These are phyloP conservation scores for Pelecanoides urinatrix DNA, from an alignment of 2,113 vertebrate species.

Conservation along the genomic window DNA sequence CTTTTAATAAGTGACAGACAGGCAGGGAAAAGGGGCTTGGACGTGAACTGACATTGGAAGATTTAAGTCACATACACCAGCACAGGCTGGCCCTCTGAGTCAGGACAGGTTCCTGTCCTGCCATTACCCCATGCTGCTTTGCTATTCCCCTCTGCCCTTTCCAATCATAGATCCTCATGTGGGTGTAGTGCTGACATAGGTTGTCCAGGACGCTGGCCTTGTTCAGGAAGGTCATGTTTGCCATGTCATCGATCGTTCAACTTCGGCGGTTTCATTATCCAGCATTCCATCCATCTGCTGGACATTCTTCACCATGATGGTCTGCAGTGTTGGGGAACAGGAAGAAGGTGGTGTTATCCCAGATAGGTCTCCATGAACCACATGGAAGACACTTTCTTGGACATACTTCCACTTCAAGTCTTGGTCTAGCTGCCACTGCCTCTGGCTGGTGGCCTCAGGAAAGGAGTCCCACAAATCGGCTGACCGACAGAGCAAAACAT, in stretches of 20 bases:
- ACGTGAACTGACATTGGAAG: not conserved
- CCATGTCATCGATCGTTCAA: constrained; percentile 1
- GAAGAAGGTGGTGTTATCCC: not conserved
- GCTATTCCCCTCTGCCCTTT: not conserved
- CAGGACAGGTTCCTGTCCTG: not conserved
- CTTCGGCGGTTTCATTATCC: not conserved
- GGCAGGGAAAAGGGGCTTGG: not conserved
- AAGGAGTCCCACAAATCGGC: not conserved
- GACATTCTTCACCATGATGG: not conserved
- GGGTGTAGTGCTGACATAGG: not conserved
- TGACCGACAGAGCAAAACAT: not conserved
- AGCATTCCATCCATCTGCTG: not conserved
- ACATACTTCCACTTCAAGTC: not conserved
- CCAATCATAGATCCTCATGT: constrained; percentile 15
- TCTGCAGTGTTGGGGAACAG: not conserved
- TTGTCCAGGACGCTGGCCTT: constrained; percentile 18
- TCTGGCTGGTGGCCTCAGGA: not conserved
- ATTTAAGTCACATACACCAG: not conserved
- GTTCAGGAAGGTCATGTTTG: constrained; percentile 44
- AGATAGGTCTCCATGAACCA: not conserved
- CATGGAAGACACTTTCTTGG: not conserved
- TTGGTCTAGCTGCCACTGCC: not conserved
- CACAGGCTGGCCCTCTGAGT: not conserved
- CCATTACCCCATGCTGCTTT: too few species aligned
- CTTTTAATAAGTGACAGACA: not conserved